These are phyloP conservation scores for Dascillus cervinus DNA, from an alignment of 2,888 invertebrate species.

Conservation along the genomic window DNA sequence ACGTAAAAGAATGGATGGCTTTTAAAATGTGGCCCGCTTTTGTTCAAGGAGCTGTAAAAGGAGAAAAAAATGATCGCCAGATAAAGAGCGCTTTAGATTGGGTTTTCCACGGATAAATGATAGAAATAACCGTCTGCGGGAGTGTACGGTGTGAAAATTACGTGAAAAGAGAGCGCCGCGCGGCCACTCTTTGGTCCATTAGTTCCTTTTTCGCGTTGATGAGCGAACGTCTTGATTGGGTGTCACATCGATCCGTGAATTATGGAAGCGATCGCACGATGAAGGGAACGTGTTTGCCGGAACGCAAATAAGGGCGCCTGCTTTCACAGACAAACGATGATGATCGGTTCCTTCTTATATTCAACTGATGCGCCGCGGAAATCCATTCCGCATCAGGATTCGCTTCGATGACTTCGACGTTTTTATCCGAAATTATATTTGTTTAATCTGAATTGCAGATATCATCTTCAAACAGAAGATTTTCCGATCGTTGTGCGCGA, in stretches of 20 bases:
- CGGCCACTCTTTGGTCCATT: slow-evolving; percentile 36
- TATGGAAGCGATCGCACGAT: slow-evolving; percentile 27
- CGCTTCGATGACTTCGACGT: slow-evolving; percentile 31
- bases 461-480: slow-evolving; percentile 24
- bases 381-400: slow-evolving; percentile 31
- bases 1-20: slow-evolving; percentile 21
- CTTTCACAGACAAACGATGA: slow-evolving; percentile 28
- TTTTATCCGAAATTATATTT: slow-evolving; percentile 40
- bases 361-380: slow-evolving; percentile 24
- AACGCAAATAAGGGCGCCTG: slow-evolving; percentile 37
- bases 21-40: slow-evolving; percentile 18
- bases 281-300: slow-evolving; percentile 23
- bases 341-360: no score
- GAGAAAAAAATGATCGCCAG: slow-evolving; percentile 19
- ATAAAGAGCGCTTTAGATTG: slow-evolving; percentile 29
- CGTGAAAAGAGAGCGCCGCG: slow-evolving; percentile 19
- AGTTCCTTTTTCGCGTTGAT: slow-evolving; percentile 29
- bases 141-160: slow-evolving; percentile 15
- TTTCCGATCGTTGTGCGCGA: no score
- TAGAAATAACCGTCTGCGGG: slow-evolving; percentile 26
- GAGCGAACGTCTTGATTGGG: slow-evolving; percentile 29
- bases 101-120: slow-evolving; percentile 29
- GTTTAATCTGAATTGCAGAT: slow-evolving; percentile 42
- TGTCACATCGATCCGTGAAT: slow-evolving; percentile 27
- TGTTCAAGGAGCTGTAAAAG: no score